Base-by-base conservation (phyloP, 2,888 invertebrate genomes). In the Tricholauxania praeusta region DNA sequence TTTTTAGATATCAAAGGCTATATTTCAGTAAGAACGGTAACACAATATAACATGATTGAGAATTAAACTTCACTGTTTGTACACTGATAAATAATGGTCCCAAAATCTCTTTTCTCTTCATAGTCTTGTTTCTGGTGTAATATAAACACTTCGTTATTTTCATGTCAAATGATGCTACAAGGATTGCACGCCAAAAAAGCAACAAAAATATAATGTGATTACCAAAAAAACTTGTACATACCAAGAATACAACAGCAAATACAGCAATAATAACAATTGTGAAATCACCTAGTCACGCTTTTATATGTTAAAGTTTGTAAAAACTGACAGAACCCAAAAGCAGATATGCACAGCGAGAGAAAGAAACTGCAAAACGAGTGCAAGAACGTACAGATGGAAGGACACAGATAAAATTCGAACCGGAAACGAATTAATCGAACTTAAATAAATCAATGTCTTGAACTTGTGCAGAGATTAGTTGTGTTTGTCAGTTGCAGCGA, bases 361-460 rank as follows among this genome's bases (percentile, higher is more conserved):
- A 3, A 39, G 39, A 39, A 6, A 39, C 39, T 39, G 39, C 5
- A 10, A 10, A 52, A 12, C 10, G 65, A 65, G 52, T 28, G 22
- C 15, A 4, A 17, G 65, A 52, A 32, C 14, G 52, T 15, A 32
- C 28, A 65, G 15, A 22, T 28, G 49, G 22, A 32, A 12, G 28
- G 49, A 51, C 7, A 51, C n/a, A 12, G 7, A 28, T 17, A 39
- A 53, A 12, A 77, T 80, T 79, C 76, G 77, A 79, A 79, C 71
- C 74, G 80, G 80, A 84, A 85, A 84, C 82, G 82, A 83, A 86
- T 85, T 86, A 85, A 86, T 85, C 86, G 86, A 86, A 86, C 81
- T 84, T 80, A 86, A 86, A 86, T 85, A 85, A 85, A 85, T 85
- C 85, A 86, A 85, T 83, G 86, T 86, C 85, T 80, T 79, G 79